Percentiles rank a stretch among this genome's conserved stretches.
Conservation (phyloP, 2,888 invertebrate genomes). For the Drosophila barbarae region DNA sequence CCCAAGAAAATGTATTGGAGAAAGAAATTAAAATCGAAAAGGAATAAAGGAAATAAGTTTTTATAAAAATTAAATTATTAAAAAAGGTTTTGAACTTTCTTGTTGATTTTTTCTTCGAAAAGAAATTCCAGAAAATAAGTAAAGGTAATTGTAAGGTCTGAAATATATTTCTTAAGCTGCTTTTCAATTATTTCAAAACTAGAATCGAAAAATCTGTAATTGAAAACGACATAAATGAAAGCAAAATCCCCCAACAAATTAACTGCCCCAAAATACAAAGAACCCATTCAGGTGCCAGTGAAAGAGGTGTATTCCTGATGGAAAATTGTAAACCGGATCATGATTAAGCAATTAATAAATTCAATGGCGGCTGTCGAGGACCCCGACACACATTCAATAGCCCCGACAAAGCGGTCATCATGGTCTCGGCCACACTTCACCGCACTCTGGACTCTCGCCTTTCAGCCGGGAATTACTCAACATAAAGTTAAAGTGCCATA, state of each 20-base stretch:
- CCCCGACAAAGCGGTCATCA: conserved; percentile 33
- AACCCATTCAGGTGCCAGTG: conserved; percentile 12
- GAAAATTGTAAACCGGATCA: conserved; percentile 21
- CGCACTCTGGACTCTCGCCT: conserved; percentile 24
- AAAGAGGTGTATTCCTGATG: conserved; percentile 7
- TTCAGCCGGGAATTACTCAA: conserved; percentile 51
- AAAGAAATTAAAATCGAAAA: background rate
- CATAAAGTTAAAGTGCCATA: conserved; percentile 66
- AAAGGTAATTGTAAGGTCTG: too few relatives aligned
- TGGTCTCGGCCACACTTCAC: conserved; percentile 23
- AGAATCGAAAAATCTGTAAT: background rate
- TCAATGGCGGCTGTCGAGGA: conserved; percentile 20
- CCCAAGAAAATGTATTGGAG: conserved; percentile 6
- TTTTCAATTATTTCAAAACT: background rate
- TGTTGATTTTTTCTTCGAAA: background rate
- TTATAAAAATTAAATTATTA: background rate
- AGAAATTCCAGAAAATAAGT: background rate
- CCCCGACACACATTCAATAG: conserved; percentile 15
- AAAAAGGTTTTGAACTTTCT: background rate
- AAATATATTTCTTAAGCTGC: background rate
- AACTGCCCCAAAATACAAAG: background rate
- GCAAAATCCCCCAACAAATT: background rate
- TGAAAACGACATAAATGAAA: background rate
- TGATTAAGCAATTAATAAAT: conserved; percentile 42
- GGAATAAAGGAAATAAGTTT: too few relatives aligned